These are phyloP conservation scores for Tenthredo notha DNA, from an alignment of 2,888 invertebrate genomes.

Conservation along the genomic window DNA sequence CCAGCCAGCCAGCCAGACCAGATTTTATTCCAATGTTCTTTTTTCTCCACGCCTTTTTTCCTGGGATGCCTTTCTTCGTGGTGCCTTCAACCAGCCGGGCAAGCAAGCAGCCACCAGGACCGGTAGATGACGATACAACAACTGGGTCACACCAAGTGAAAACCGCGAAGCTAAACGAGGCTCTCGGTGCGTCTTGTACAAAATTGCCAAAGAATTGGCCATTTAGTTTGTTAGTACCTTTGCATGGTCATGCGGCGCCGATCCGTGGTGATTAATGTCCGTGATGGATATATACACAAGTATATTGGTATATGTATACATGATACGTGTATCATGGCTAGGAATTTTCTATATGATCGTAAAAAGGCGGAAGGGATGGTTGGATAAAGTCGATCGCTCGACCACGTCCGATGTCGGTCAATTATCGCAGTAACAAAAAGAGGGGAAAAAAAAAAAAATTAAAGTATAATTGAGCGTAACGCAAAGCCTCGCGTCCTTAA, in stretches of 20 bases:
- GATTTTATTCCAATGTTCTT: slow-evolving; percentile 46
- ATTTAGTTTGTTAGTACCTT: not conserved
- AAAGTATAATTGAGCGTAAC: slow-evolving; percentile 47
- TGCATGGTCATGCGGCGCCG: slow-evolving; percentile 3
- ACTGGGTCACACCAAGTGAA: slow-evolving; percentile 77
- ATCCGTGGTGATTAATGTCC: slow-evolving; percentile 41
- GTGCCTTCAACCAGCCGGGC: slow-evolving; percentile 26
- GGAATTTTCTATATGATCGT: not conserved
- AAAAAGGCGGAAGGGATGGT: slow-evolving; percentile 17
- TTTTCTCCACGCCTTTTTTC: slow-evolving; percentile 55
- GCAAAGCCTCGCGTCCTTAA: slow-evolving; percentile 44
- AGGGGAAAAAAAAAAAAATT: slow-evolving; percentile 7
- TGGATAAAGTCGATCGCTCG: slow-evolving; percentile 5
- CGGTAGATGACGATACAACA: slow-evolving; percentile 58
- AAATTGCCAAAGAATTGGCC: slow-evolving; percentile 43
- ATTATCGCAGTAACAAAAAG: slow-evolving; percentile 23
- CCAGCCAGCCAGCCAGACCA: slow-evolving; percentile 31
- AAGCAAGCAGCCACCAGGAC: slow-evolving; percentile 39
- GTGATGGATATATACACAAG: not conserved
- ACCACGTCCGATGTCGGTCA: slow-evolving; percentile 27
- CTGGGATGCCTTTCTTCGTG: slow-evolving; percentile 55
- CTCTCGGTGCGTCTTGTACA: slow-evolving; percentile 49
- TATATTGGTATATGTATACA: not conserved
- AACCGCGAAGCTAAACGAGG: slow-evolving; percentile 68
- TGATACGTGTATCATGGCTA: not conserved